Percentiles rank a stretch among this genome's conserved stretches.
These are phyloP conservation scores for Podarcis muralis DNA, from an alignment of 2,113 vertebrate genomes.

Conservation along the genomic window DNA sequence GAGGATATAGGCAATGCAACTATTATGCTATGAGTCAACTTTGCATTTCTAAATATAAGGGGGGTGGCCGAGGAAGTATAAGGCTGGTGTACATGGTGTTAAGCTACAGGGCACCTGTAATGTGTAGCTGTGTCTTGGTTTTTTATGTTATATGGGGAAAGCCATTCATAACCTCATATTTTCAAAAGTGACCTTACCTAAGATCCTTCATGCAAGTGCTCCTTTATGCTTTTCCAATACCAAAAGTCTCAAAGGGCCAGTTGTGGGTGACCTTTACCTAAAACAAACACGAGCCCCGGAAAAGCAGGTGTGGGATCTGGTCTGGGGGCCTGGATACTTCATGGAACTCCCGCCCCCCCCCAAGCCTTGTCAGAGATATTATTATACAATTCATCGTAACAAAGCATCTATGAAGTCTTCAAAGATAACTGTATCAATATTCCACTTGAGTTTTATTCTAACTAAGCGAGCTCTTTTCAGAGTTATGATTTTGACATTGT, in stretches of 20 bases:
- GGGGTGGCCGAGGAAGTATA: neutral
- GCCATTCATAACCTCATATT: conserved; percentile 33
- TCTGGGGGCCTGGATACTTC: conserved; percentile 53
- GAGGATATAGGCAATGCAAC: neutral
- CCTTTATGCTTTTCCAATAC: conserved; percentile 64
- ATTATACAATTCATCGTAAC: conserved; percentile 63
- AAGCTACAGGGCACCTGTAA: neutral
- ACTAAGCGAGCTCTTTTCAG: conserved; percentile 68
- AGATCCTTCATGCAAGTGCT: conserved; percentile 64
- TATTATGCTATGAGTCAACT: neutral
- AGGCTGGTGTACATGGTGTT: conserved; percentile 23
- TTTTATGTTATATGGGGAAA: neutral
- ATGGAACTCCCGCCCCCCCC: conserved; percentile 20
- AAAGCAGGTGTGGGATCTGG: conserved; percentile 47
- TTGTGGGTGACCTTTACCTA: conserved; percentile 71
- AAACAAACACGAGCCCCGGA: conserved; percentile 66
- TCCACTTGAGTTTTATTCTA: conserved; percentile 65
- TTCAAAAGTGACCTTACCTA: conserved; percentile 62
- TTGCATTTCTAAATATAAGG: neutral
- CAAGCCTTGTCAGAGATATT: conserved; percentile 63
- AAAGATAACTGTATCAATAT: conserved; percentile 67
- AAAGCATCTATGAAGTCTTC: conserved; percentile 66
- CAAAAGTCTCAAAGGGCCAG: conserved; percentile 61
- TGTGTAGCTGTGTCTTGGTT: neutral
- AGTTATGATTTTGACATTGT: conserved; percentile 71